These are phyloP conservation scores for Eurois occulta DNA, from an alignment of 2,888 invertebrate species.

Conservation along the genomic window DNA sequence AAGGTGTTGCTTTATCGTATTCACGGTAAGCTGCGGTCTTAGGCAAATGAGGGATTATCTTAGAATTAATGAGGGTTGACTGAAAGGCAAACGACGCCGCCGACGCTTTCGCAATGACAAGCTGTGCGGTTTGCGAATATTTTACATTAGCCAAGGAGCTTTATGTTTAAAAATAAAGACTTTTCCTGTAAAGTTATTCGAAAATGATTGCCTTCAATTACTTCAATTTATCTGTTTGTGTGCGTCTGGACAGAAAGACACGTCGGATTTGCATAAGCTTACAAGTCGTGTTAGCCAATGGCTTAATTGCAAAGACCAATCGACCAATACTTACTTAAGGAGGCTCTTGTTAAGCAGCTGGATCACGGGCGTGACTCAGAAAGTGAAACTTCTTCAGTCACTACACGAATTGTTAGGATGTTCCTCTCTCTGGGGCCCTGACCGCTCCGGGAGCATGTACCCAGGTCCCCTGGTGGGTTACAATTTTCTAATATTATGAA, in stretches of 20 bases:
- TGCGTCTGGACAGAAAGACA: not conserved
- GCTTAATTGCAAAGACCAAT: not conserved
- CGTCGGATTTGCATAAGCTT: slow-evolving; percentile 4
- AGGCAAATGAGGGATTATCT: slow-evolving; percentile 75
- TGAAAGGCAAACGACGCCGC: slow-evolving; percentile 52
- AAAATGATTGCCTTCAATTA: slow-evolving; percentile 11
- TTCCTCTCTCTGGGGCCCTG: not conserved
- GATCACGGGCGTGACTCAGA: not conserved
- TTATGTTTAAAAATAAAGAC: slow-evolving; percentile 11
- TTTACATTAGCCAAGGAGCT: slow-evolving; percentile 41
- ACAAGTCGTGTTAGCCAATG: not conserved
- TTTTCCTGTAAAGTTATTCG: slow-evolving; percentile 7
- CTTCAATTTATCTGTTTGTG: not conserved
- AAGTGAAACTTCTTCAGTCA: not conserved
- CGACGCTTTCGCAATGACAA: slow-evolving; percentile 40
- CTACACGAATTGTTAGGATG: not conserved
- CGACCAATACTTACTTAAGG: not conserved
- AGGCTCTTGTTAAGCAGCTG: not conserved
- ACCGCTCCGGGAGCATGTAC: not conserved
- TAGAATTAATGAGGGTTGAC: slow-evolving; percentile 68
- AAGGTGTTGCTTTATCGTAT: slow-evolving; percentile 54
- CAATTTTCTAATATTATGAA: not conserved
- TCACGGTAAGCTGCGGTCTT: slow-evolving; percentile 61
- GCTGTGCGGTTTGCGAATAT: slow-evolving; percentile 48
- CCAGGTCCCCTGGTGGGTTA: not conserved